phyloP scores from a whole-genome alignment of 2,888 invertebrate genomes.

The Cremastobaeus sp. region DNA sequence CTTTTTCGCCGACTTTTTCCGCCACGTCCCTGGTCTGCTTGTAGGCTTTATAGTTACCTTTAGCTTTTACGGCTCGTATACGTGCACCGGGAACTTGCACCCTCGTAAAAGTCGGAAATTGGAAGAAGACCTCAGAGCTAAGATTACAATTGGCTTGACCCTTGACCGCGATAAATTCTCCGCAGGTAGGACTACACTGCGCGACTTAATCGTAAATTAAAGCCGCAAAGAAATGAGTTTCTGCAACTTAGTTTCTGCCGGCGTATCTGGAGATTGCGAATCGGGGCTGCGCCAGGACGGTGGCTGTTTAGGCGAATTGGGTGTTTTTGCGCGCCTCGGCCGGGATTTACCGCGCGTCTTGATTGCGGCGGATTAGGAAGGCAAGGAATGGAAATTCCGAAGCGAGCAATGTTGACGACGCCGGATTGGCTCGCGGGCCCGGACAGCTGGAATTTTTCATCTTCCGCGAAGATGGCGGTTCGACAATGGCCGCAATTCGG shows the following conservation, averaged over 20 bases:
- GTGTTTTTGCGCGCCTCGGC: no score
- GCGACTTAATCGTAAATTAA: constrained; percentile 62
- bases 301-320: constrained; percentile 21
- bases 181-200: constrained; percentile 54
- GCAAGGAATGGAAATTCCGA: not conserved
- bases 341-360: no score
- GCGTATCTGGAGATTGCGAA: constrained; percentile 55
- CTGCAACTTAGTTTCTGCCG: constrained; percentile 56
- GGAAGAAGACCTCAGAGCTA: constrained; percentile 57
- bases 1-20: constrained; percentile 10
- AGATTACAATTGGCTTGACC: constrained; percentile 61
- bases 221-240: constrained; percentile 61
- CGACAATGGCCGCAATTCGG: constrained; percentile 11
- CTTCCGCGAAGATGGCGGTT: not conserved
- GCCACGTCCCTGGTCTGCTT: constrained; percentile 21
- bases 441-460: constrained; percentile 6
- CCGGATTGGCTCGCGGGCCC: not conserved
- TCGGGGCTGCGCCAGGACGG: constrained; percentile 47
- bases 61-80: constrained; percentile 20
- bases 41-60: constrained; percentile 52
- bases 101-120: constrained; percentile 59
- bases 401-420: not conserved
- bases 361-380: no score
- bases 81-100: constrained; percentile 46
- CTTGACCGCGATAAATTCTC: constrained; percentile 59